Percentiles rank a stretch among this genome's conserved stretches.
phyloP scores from a whole-genome alignment of 2,888 invertebrate genomes.

The Sceliomorpha sp. region DNA sequence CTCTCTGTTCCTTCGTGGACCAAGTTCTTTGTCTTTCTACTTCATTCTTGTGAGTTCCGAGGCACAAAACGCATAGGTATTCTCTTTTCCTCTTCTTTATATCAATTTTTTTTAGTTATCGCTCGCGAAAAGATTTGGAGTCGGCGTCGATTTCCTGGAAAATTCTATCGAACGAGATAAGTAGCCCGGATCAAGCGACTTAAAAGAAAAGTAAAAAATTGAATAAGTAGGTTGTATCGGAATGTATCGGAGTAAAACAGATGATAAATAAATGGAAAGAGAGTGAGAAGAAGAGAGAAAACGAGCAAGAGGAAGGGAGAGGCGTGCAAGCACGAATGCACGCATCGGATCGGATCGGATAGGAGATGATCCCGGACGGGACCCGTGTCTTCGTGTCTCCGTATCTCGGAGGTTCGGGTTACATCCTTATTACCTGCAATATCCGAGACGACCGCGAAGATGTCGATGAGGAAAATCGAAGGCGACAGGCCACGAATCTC shows the following conservation, averaged over 20 bases:
- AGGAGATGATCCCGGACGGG: conserved; percentile 53
- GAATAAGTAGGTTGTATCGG: not conserved
- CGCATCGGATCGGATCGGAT: conserved; percentile 27
- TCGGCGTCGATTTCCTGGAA: conserved; percentile 18
- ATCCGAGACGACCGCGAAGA: conserved; percentile 66
- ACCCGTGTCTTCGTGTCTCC: conserved; percentile 59
- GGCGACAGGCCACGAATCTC: conserved; percentile 74
- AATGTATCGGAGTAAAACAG: not conserved
- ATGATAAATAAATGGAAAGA: too few relatives aligned
- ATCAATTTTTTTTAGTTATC: too few relatives aligned
- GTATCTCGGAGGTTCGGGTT: conserved; percentile 73
- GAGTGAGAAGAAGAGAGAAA: not conserved
- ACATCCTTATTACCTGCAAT: conserved; percentile 78
- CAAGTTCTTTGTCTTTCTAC: conserved; percentile 25
- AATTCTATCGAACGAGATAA: conserved; percentile 20
- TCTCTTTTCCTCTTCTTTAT: not conserved
- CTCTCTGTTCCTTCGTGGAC: conserved; percentile 42
- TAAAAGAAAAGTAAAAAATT: not conserved
- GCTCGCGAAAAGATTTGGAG: conserved; percentile 4
- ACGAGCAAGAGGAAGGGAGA: not conserved
- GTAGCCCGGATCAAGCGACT: conserved; percentile 14
- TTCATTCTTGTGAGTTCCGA: conserved; percentile 1
- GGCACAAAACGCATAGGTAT: too few relatives aligned
- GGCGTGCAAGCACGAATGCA: conserved; percentile 38
- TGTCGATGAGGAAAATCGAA: conserved; percentile 72